Percentiles rank a stretch among this genome's conserved stretches.
phyloP scores from a whole-genome alignment of 2,113 vertebrate species.

The Cinclus mexicanus region DNA sequence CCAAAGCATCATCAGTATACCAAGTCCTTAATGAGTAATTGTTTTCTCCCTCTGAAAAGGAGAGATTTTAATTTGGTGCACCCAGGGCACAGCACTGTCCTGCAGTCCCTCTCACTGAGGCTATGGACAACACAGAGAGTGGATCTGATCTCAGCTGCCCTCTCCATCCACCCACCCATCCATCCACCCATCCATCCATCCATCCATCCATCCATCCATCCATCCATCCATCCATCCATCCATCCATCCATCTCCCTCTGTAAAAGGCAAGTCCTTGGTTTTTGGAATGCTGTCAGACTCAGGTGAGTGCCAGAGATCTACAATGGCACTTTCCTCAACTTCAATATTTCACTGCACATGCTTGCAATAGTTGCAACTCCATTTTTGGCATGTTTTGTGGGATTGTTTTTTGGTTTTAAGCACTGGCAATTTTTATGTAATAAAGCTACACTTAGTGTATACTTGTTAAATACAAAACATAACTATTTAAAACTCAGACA shows the following conservation, averaged over 20 bases:
- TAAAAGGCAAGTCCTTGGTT: neutral
- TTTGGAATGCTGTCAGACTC: neutral
- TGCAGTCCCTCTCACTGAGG: neutral
- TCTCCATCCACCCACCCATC: neutral
- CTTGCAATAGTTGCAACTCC: neutral
- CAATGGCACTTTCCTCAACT: neutral
- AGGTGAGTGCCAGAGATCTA: neutral
- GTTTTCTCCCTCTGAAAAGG: neutral
- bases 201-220: neutral
- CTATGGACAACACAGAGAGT: neutral
- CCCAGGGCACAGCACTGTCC: neutral
- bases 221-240: neutral
- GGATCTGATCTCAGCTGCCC: neutral
- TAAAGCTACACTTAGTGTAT: neutral
- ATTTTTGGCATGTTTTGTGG: neutral
- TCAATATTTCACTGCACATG: neutral
- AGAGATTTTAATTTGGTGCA: neutral
- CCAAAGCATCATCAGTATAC: neutral
- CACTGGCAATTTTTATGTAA: neutral
- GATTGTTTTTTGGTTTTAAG: neutral
- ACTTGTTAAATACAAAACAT: neutral
- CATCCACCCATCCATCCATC: neutral
- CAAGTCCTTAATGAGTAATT: neutral
- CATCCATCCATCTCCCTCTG: neutral
- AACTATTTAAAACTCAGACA: neutral